Evolutionary conservation across 1,140 invertebrate genomes (phyloP), one percentile per base, ranked within the genome.

Genomic region (Ceratitis capitata): DNA sequence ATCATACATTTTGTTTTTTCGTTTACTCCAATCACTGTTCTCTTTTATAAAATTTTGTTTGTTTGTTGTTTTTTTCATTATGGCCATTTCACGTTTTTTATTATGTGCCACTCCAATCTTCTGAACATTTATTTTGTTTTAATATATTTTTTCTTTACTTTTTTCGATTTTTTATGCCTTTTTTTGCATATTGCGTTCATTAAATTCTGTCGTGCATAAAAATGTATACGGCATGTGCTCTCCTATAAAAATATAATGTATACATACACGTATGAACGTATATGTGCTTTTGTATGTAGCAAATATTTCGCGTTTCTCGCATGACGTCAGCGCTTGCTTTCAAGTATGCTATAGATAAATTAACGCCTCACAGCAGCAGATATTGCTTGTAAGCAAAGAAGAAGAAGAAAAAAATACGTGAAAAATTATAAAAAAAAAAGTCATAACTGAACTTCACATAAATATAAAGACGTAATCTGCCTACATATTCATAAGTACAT

Each of bases 81-180:
- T 61, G 9, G 58, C 23, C 26, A 61, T 39, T 10, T 32, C 19
- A 1, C 14, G 61, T 64, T 64, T 35, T 56, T 69, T 58, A 39
- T 39, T 69, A 32, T 35, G 16, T 14, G 32, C 29, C 29, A 6
- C 29, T 35, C 29, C 32, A 35, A 14, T 35, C 10, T 19, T 69
- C 16, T 69, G 29, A 61, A 61, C 23, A 61, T 61, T 32, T 69
- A 69, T 69, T 69, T 69, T 69, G 61, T 69, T 69, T 69, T 69
- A 69, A 69, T 69, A 39, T 39, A 4, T 32, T 16, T 69, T 19
- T n/a, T n/a, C n/a, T n/a, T n/a, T n/a, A 69, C 16, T 61, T 29
- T 56, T 56, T n/a, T n/a, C n/a, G 39, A 12, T 61, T 29, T 56
- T 56, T 56, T 56, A n/a, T 56, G 51, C 51, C 4, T 56, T 61